Evolutionary conservation across 2,113 vertebrate species (phyloP).

Genomic region (Coturnix japonica): DNA sequence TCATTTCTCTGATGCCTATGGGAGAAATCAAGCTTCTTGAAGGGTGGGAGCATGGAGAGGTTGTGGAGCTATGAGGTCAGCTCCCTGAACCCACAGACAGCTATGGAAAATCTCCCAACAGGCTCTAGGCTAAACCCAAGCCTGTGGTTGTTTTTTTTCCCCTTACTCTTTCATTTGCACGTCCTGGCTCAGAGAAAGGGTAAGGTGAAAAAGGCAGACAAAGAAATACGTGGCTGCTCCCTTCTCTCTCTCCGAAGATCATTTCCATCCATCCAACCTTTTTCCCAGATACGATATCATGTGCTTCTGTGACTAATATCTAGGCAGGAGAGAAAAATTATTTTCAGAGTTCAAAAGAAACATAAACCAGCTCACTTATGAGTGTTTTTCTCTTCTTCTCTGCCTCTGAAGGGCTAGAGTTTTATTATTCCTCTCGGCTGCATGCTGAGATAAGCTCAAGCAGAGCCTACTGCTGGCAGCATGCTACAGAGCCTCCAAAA

Average conservation of each 20-base stretch:
- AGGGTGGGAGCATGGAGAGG: background rate
- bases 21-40: slow-evolving; percentile 30
- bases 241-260: background rate
- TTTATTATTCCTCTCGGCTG: slow-evolving; percentile 56
- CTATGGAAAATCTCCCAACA: background rate
- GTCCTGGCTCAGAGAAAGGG: background rate
- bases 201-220: background rate
- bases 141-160: background rate
- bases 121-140: background rate
- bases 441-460: slow-evolving; percentile 61
- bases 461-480: slow-evolving; percentile 29
- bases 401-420: slow-evolving; percentile 4
- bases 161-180: background rate
- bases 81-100: background rate
- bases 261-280: background rate
- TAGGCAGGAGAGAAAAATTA: slow-evolving; percentile 22
- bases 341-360: slow-evolving; percentile 43
- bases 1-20: background rate
- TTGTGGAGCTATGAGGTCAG: accelerated
- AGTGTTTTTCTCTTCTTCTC: slow-evolving; percentile 51
- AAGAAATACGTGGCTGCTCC: background rate
- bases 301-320: slow-evolving; percentile 49
- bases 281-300: slow-evolving; percentile 24
- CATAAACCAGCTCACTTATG: slow-evolving; percentile 49
- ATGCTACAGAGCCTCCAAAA: background rate